These are phyloP conservation scores for Phallusia fumigata DNA, from an alignment of 23 tunicate species.

Conservation along the genomic window DNA sequence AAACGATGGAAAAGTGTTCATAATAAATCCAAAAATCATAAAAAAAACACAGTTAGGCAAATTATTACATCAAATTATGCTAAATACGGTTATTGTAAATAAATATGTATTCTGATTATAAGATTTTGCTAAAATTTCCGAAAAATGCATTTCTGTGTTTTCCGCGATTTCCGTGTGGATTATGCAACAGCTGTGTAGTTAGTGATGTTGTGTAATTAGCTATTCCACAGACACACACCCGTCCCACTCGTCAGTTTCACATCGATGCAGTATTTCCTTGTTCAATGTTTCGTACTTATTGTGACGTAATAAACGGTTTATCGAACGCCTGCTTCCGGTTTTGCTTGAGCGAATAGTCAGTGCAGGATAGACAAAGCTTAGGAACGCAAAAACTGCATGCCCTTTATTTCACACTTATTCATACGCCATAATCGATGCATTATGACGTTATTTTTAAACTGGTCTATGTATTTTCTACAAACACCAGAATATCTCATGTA, in stretches of 20 bases:
- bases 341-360: background rate
- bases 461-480: too few species aligned
- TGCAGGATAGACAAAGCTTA: background rate
- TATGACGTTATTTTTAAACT: background rate
- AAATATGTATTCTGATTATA: too few species aligned
- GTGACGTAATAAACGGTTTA: slow-evolving; percentile 7
- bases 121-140: too few species aligned
- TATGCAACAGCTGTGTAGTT: background rate
- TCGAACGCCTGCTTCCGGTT: background rate
- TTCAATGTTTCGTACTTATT: background rate
- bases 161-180: background rate
- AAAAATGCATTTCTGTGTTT: too few species aligned
- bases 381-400: background rate
- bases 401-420: background rate
- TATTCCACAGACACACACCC: background rate
- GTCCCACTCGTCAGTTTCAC: background rate
- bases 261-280: slow-evolving; percentile 2
- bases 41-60: too few species aligned
- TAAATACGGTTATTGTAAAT: too few species aligned
- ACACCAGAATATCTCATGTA: too few species aligned
- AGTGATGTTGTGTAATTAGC: background rate
- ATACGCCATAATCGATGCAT: background rate
- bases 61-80: too few species aligned
- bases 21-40: too few species aligned
- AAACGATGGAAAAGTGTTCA: too few species aligned